These are phyloP conservation scores for Catamblyrhynchus diadema DNA, from an alignment of 2,797 vertebrate genomes.

Conservation along the genomic window DNA sequence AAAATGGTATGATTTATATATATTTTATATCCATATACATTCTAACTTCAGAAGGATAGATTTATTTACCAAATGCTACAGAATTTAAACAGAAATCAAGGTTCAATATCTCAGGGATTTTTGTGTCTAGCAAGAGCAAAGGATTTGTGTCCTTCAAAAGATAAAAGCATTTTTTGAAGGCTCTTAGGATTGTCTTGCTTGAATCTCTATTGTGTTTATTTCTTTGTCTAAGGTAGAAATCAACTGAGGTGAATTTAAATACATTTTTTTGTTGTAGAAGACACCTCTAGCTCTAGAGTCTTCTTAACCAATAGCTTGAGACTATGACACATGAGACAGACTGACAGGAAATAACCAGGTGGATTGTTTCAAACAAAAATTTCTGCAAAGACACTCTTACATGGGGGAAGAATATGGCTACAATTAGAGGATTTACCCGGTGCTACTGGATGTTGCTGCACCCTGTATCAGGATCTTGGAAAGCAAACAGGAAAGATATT, in stretches of 20 bases:
- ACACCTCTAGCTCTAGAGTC: not conserved
- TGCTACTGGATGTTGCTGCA: not conserved
- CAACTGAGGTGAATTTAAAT: not conserved
- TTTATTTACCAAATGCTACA: not conserved
- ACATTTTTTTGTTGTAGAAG: not conserved
- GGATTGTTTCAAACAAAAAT: not conserved
- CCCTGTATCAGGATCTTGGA: not conserved
- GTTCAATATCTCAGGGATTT: not conserved
- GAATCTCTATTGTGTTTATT: not conserved
- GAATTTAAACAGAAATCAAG: not conserved
- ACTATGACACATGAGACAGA: not conserved
- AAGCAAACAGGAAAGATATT: not conserved
- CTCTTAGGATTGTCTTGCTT: not conserved
- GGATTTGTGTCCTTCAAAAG: not conserved
- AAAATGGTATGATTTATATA: not conserved
- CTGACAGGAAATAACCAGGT: not conserved
- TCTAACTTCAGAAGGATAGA: not conserved
- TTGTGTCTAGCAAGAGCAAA: not conserved
- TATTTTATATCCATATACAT: not conserved
- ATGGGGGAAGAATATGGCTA: not conserved
- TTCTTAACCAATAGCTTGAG: not conserved
- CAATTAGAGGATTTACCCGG: not conserved
- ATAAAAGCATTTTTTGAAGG: not conserved
- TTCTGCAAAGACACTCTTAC: not conserved
- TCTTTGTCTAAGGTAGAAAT: not conserved